phyloP scores from a whole-genome alignment of 2,113 vertebrate species.

The Perca schrenkii region DNA sequence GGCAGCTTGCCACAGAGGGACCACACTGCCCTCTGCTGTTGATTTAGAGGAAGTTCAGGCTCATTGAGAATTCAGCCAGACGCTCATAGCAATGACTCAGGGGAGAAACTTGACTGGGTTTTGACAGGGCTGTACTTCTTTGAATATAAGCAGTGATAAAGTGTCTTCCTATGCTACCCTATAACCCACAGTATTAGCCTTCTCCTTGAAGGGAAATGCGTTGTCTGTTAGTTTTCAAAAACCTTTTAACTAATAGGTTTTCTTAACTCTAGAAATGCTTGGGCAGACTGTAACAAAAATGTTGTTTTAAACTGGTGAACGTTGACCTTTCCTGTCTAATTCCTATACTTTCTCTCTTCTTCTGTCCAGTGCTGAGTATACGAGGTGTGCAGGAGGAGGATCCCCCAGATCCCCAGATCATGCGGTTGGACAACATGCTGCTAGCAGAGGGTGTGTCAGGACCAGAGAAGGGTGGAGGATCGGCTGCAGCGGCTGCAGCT shows the following conservation, averaged over 20 bases:
- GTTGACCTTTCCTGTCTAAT: not conserved
- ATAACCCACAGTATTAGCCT: constrained; percentile 6
- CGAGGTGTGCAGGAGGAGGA: constrained; percentile 90
- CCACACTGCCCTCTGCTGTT: constrained; percentile 84
- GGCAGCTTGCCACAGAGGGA: constrained; percentile 70
- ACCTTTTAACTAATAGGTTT: constrained; percentile 29
- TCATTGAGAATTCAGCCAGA: constrained; percentile 59
- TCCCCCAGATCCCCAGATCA: constrained; percentile 90
- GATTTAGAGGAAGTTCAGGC: constrained; percentile 39
- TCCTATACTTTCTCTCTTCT: not conserved
- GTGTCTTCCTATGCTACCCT: constrained; percentile 34
- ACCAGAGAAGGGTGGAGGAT: constrained; percentile 89
- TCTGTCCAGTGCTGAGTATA: constrained; percentile 87
- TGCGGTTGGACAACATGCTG: constrained; percentile 93
- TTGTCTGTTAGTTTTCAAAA: constrained; percentile 27
- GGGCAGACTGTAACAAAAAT: not conserved
- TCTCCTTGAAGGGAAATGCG: constrained; percentile 14
- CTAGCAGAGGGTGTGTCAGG: constrained; percentile 91
- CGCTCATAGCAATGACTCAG: constrained; percentile 54
- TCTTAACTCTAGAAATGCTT: not conserved
- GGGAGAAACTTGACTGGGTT: constrained; percentile 63
- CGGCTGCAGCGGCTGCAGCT: constrained; percentile 86
- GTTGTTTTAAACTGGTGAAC: not conserved
- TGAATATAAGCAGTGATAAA: constrained; percentile 61
- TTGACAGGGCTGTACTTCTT: constrained; percentile 66